Evolutionary conservation across 2,888 invertebrate species (phyloP), one percentile per base, ranked within the genome.

Genomic region (Acleris literana): DNA sequence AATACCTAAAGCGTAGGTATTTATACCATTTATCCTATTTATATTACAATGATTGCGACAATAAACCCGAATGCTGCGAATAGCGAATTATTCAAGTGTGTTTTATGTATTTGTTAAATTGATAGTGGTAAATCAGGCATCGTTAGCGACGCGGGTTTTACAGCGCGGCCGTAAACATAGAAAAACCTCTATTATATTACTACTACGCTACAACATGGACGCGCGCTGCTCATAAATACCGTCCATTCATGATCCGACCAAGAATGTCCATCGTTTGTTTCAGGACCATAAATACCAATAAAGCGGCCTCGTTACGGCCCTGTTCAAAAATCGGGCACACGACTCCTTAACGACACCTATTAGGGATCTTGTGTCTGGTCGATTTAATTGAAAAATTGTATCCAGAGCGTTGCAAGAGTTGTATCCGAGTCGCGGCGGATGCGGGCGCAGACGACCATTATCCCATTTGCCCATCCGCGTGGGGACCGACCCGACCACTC

Each of bases 361-460:
- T 92, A 92, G 88, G 89, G 90, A 89, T 90, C 90, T 89, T 90
- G 85, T 88, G 92, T 92, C 92, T 90, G 90, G 90, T 87, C 85
- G 86, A 85, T 90, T 89, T 92, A 92, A 92, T 92, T 92, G 92
- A 92, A 92, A 92, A 92, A 92, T 92, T 92, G 92, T 92, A 91
- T 90, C 87, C 86, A 88, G 87, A 84, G 86, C 88, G 86, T 81
- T 89, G 89, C 90, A 87, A 88, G 91, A 90, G 90, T 88, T 84
- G 91, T 87, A 90, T 90, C 90, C 90, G 89, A 88, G 81, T 87
- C 83, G 88, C 86, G 88, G 85, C 92, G 92, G 92, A 92, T 92
- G 92, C 92, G 92, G 92, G 92, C 91, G 86, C 92, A 92, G 92
- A 92, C 92, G 88, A 76, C 91, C 86, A 92, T 92, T 92, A 92